Base-by-base conservation (phyloP, 2,888 invertebrate species). In the Crossocerus cetratus region DNA sequence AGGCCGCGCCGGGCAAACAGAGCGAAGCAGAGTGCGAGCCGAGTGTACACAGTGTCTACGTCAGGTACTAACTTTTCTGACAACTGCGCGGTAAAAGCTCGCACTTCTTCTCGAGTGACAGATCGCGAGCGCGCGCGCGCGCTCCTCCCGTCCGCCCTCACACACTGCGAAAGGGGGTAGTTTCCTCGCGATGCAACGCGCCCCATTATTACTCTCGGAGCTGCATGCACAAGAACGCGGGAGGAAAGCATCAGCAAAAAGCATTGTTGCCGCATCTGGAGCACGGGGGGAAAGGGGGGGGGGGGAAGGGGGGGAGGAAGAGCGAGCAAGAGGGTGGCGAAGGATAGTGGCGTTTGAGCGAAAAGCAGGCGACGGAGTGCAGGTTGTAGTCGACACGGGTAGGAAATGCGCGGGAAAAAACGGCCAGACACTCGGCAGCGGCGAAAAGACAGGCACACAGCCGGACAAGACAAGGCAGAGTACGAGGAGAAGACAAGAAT, bases 401-500 rank as follows among this genome's bases (percentile, higher is more conserved):
- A 83, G 83, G 77, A 82, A 86, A 86, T 75, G 81, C 69, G 79
- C 75, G 78, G 77, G 82, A 82, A 85, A 83, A 84, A 81, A 81
- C 74, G 79, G 79, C 77, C 76, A 74, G 81, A 80, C 74, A 80
- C 71, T 71, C 65, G 69, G 65, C 68, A 63, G 79, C 76, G 78
- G 72, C 72, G 75, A 74, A 81, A 81, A 82, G 84, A 74, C 77
- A 70, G 79, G 55, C 69, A 65, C 65, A 74, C 77, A 74, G 32
- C 32, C 32, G 32, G 77, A 77, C 74, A 77, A 69, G 81, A 75
- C 72, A 77, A 72, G 79, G 32, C 32, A 32, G 78, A 81, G 78
- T 59, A 74, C 79, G 70, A 75, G 77, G 77, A 82, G 83, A 82
- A 79, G 84, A 87, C 87, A 86, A 86, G 87, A 88, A 88, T 88